Percentiles rank a stretch among this genome's conserved stretches.
These are phyloP conservation scores for Cydia splendana DNA, from an alignment of 1,140 invertebrate species.

Conservation along the genomic window DNA sequence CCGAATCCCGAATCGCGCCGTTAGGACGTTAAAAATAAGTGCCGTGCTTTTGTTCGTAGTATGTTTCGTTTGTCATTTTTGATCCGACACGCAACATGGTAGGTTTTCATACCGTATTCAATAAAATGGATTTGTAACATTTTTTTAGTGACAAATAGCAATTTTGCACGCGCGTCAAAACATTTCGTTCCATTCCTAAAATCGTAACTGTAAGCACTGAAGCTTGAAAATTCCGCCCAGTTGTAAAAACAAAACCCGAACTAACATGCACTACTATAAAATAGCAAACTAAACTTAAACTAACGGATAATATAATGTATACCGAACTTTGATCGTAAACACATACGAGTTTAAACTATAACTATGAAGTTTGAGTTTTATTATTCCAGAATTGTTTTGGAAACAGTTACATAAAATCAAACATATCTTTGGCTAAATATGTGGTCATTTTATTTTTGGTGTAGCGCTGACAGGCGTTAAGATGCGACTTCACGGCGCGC, in stretches of 20 bases:
- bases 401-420: not conserved
- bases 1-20: too few species aligned
- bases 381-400: not conserved
- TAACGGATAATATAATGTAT: not conserved
- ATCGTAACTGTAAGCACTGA: not conserved
- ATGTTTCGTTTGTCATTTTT: too few species aligned
- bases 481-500: too few species aligned
- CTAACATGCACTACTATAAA: not conserved
- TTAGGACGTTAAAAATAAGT: too few species aligned
- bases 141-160: not conserved
- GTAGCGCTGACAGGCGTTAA: too few species aligned
- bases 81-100: too few species aligned
- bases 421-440: too few species aligned
- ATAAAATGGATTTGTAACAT: not conserved
- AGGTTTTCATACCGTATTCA: not conserved
- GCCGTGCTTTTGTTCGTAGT: too few species aligned
- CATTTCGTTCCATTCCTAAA: not conserved
- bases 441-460: too few species aligned
- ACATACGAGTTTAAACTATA: not conserved
- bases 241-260: not conserved
- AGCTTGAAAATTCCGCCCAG: not conserved
- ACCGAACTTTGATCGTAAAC: conserved; percentile 1
- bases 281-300: not conserved
- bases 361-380: not conserved
- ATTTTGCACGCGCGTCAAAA: not conserved